Percentiles rank a stretch among this genome's conserved stretches.
Conservation (phyloP, 2,888 invertebrate genomes). For the Phoronis australis region DNA sequence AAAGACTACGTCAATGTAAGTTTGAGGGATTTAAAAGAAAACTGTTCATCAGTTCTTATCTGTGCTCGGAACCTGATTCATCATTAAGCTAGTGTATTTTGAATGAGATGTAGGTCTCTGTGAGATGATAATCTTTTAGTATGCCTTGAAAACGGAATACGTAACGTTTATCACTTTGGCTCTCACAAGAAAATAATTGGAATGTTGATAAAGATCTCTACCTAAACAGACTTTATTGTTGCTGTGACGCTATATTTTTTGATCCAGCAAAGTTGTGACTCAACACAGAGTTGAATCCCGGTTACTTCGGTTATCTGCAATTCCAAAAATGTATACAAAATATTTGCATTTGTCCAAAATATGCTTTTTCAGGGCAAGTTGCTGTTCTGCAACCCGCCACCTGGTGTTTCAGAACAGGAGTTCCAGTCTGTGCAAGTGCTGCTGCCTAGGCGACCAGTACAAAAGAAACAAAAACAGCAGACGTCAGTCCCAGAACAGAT, state of each 20-base stretch:
- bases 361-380: conserved; percentile 78
- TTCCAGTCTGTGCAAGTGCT: conserved; percentile 54
- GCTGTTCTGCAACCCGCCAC: conserved; percentile 77
- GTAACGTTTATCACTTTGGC: too few relatives aligned
- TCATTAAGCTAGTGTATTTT: not conserved
- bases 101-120: too few relatives aligned
- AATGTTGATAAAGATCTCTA: too few relatives aligned
- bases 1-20: conserved; percentile 66
- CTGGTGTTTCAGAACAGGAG: conserved; percentile 61
- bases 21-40: not conserved
- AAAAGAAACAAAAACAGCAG: not conserved
- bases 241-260: too few relatives aligned
- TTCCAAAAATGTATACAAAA: too few relatives aligned
- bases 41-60: not conserved
- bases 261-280: not conserved
- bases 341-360: too few relatives aligned
- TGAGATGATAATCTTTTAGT: too few relatives aligned
- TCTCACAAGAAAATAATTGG: too few relatives aligned
- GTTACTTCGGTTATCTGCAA: too few relatives aligned
- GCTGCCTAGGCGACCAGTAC: not conserved
- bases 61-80: not conserved
- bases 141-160: too few relatives aligned
- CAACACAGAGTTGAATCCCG: not conserved
- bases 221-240: too few relatives aligned
- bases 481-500: not conserved